phyloP scores from a whole-genome alignment of 1,140 invertebrate genomes.

The Aricia agestis region DNA sequence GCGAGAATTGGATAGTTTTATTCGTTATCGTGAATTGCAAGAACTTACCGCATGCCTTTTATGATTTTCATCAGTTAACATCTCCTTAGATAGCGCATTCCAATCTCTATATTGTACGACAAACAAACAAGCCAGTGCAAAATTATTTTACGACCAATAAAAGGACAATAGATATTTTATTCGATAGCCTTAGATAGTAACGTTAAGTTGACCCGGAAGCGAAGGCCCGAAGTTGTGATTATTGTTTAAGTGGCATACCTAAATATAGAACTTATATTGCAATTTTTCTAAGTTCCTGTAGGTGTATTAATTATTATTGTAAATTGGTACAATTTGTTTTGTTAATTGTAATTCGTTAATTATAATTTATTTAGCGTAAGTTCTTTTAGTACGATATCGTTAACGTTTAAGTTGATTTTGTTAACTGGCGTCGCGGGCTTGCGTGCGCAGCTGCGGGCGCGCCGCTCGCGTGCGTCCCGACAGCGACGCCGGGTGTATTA shows the following conservation, averaged over 20 bases:
- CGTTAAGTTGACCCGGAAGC: slow-evolving; percentile 47
- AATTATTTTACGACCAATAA: slow-evolving; percentile 57
- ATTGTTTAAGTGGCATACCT: slow-evolving; percentile 73
- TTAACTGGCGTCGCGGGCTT: neutral
- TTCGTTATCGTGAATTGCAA: slow-evolving; percentile 11
- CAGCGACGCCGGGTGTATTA: slow-evolving; percentile 42
- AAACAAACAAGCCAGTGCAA: slow-evolving; percentile 41
- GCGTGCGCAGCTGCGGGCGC: too few species aligned
- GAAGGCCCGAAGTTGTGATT: slow-evolving; percentile 43
- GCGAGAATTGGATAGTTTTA: neutral
- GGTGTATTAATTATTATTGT: slow-evolving; percentile 73
- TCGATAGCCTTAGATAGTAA: slow-evolving; percentile 53
- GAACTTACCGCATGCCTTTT: slow-evolving; percentile 13
- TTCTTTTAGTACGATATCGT: slow-evolving; percentile 48
- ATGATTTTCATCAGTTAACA: slow-evolving; percentile 21
- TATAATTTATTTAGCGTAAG: slow-evolving; percentile 71
- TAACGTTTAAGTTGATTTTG: slow-evolving; percentile 27
- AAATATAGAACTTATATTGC: slow-evolving; percentile 75
- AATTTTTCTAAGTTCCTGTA: slow-evolving; percentile 76
- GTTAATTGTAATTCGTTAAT: slow-evolving; percentile 68
- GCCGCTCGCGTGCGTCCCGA: neutral
- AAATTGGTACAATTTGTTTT: slow-evolving; percentile 75
- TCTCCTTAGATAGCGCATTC: slow-evolving; percentile 65
- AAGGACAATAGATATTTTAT: slow-evolving; percentile 52
- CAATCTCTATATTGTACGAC: slow-evolving; percentile 48